Conservation (phyloP, 2,888 invertebrate species). For the Caenorhabditis sp. region DNA sequence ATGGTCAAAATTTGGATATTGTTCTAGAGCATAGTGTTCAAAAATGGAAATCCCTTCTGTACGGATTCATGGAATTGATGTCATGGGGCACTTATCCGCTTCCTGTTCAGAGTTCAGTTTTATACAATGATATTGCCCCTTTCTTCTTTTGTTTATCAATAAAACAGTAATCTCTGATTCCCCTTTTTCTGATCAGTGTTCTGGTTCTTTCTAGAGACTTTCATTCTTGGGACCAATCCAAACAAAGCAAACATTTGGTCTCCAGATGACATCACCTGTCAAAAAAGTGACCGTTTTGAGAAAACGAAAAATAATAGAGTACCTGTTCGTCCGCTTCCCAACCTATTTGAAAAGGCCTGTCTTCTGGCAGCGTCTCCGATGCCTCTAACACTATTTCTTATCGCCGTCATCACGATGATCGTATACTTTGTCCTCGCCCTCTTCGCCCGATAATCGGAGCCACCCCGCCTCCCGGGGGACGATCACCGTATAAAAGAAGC, state of each 20-base stretch:
- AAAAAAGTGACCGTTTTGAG: conserved; percentile 27
- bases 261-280: conserved; percentile 31
- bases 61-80: conserved; percentile 2
- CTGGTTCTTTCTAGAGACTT: neutral
- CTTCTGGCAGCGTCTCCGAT: conserved; percentile 30
- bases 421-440: conserved; percentile 50
- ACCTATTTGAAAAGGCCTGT: neutral
- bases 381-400: conserved; percentile 33
- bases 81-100: neutral
- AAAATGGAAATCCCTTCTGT: conserved; percentile 18
- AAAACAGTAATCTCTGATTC: conserved; percentile 34
- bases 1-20: neutral
- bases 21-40: neutral
- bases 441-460: conserved; percentile 49
- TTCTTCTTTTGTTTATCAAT: conserved; percentile 38
- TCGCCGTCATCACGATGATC: conserved; percentile 41
- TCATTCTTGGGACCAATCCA: neutral
- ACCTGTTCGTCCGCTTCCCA: conserved; percentile 40
- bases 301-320: conserved; percentile 39
- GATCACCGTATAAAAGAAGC: conserved; percentile 44
- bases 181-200: neutral
- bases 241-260: conserved; percentile 6
- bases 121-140: conserved; percentile 19
- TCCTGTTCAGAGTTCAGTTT: conserved; percentile 35
- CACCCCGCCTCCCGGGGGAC: conserved; percentile 38